Percentiles rank a stretch among this genome's conserved stretches.
These are phyloP conservation scores for Porites cylindrica DNA, from an alignment of 92 coral and sea anemone genomes.

Conservation along the genomic window DNA sequence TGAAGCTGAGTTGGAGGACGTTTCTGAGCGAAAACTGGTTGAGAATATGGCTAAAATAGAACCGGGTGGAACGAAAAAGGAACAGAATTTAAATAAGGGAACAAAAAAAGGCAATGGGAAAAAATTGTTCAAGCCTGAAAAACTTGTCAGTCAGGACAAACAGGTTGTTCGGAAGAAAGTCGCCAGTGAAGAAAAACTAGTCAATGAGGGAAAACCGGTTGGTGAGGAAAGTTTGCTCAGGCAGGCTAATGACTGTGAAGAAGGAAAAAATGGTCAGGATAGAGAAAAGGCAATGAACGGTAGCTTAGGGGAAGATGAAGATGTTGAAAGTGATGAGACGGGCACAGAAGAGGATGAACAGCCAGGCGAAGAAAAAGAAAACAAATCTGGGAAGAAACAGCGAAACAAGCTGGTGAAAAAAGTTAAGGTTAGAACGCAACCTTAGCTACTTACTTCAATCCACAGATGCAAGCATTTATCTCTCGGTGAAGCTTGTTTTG, in stretches of 20 bases:
- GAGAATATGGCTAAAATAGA: constrained; percentile 1
- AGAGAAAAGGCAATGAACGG: not conserved
- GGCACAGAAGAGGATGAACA: constrained; percentile 41
- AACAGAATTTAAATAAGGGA: constrained; percentile 1
- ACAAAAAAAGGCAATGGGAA: not conserved
- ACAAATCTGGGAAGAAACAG: constrained; percentile 13
- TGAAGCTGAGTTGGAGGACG: constrained; percentile 6
- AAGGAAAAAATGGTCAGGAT: not conserved
- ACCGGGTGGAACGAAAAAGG: not conserved
- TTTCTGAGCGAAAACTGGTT: not conserved
- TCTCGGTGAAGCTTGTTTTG: too few relatives aligned
- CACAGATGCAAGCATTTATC: too few relatives aligned
- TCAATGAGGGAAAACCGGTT: constrained; percentile 11
- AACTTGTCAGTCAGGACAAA: constrained; percentile 23
- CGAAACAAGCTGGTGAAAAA: constrained; percentile 46
- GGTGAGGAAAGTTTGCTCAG: not conserved
- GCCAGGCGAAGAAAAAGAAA: constrained; percentile 13
- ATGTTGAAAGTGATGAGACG: constrained; percentile 7
- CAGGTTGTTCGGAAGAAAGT: constrained; percentile 13
- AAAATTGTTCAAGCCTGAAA: constrained; percentile 23
- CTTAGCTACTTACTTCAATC: too few relatives aligned
- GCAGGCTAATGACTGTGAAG: not conserved
- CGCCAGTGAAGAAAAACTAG: constrained; percentile 25
- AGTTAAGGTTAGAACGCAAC: constrained; percentile 18
- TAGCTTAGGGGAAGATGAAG: not conserved